A percentile compares a stretch with the other conserved stretches of the same genome.
Conservation (phyloP, 1,140 invertebrate species). For the Leptinotarsa lineolata region DNA sequence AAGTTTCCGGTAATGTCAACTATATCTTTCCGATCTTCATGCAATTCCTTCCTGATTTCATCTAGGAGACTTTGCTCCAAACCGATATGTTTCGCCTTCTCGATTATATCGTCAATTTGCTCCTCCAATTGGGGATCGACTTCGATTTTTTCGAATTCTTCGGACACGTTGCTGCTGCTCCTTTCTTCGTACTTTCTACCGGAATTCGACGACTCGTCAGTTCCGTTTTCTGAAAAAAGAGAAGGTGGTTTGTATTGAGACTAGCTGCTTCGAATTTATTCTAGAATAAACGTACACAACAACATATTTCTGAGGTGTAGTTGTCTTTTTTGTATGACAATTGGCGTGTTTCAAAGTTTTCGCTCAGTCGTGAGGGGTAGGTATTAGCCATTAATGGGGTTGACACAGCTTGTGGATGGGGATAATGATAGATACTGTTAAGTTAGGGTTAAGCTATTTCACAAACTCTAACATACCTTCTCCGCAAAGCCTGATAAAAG, state of each 20-base stretch:
- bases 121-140: conserved; percentile 28
- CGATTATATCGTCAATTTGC: conserved; percentile 34
- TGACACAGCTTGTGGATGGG: background rate
- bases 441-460: background rate
- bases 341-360: conserved; percentile 23
- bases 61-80: background rate
- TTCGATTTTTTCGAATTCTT: conserved; percentile 39
- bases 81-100: conserved; percentile 35
- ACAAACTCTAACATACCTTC: background rate
- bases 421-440: background rate
- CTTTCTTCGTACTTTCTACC: conserved; percentile 27
- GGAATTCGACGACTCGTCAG: conserved; percentile 28
- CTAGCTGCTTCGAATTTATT: conserved; percentile 28
- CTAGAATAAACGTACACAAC: conserved; percentile 42
- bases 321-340: conserved; percentile 20
- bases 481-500: background rate
- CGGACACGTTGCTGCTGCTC: conserved; percentile 38
- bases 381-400: background rate
- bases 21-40: conserved; percentile 13
- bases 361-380: background rate
- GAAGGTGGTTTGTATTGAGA: conserved; percentile 4
- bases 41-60: conserved; percentile 14
- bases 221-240: conserved; percentile 34
- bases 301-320: conserved; percentile 2
- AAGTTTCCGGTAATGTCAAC: background rate